phyloP scores from a whole-genome alignment of 2,797 vertebrate species.

The Odontamblyopus rebecca region DNA sequence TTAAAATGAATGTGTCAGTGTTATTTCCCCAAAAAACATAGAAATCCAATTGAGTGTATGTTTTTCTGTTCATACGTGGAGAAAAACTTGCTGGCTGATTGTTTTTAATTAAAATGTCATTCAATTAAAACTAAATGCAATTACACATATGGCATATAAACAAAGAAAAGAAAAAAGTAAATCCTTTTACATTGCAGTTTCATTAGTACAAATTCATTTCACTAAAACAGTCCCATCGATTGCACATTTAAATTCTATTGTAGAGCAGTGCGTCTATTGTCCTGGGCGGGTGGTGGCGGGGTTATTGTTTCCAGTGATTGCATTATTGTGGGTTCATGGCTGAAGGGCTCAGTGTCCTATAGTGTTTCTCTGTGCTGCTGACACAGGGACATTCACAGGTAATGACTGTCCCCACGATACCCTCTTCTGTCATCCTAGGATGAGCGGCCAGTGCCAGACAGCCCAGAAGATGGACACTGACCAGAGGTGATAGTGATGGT shows the following conservation, averaged over 20 bases:
- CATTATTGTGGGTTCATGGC: conserved; percentile 51
- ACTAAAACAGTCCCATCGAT: conserved; percentile 2
- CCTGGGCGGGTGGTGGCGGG: conserved; percentile 14
- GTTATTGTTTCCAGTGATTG: conserved; percentile 56
- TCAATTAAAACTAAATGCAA: neutral
- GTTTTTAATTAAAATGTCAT: neutral
- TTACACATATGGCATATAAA: neutral
- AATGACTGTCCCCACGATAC: conserved; percentile 63
- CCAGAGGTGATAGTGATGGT: conserved; percentile 33
- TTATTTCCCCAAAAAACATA: too few relatives aligned
- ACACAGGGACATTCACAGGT: conserved; percentile 61
- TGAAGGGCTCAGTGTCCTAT: conserved; percentile 64
- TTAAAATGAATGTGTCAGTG: too few relatives aligned
- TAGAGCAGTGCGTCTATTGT: conserved; percentile 25
- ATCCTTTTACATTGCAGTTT: neutral
- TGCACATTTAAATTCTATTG: conserved; percentile 11
- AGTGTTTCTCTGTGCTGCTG: conserved; percentile 53
- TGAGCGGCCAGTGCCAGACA: conserved; percentile 57
- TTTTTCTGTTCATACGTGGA: neutral
- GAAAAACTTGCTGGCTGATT: neutral
- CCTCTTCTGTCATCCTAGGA: conserved; percentile 67
- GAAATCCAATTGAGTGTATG: neutral
- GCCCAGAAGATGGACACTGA: conserved; percentile 49
- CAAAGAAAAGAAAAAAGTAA: neutral
- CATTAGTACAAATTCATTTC: neutral